Conservation (phyloP, 2,797 vertebrate species). For the Rhinatrema bivittatum region DNA sequence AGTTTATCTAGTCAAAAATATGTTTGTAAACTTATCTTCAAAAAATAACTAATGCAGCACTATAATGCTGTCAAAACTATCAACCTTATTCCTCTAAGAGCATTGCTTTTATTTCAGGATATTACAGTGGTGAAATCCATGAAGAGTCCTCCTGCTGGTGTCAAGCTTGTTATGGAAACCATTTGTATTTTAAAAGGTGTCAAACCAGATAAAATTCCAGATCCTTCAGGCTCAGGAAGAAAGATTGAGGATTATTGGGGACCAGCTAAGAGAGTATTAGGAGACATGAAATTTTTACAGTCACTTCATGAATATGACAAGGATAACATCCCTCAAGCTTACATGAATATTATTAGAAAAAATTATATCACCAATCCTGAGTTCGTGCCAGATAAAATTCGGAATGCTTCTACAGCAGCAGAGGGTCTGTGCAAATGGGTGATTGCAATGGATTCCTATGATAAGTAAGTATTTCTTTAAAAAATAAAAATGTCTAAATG, state of each 20-base stretch:
- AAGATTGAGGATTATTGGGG: slow-evolving; percentile 88
- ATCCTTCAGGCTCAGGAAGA: slow-evolving; percentile 74
- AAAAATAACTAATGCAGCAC: no score
- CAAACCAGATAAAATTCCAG: slow-evolving; percentile 78
- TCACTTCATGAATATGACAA: slow-evolving; percentile 86
- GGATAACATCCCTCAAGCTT: slow-evolving; percentile 72
- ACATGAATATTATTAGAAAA: slow-evolving; percentile 73
- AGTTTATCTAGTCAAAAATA: no score
- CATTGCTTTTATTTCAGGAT: slow-evolving; percentile 65
- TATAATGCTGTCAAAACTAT: no score
- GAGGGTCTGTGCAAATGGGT: slow-evolving; percentile 89
- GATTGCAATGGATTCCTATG: slow-evolving; percentile 81
- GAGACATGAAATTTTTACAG: slow-evolving; percentile 83
- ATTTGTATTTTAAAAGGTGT: slow-evolving; percentile 89
- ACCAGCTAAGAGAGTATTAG: slow-evolving; percentile 80
- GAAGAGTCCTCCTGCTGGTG: slow-evolving; percentile 81
- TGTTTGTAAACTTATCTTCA: no score
- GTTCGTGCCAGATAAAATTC: slow-evolving; percentile 84
- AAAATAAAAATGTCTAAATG: no score
- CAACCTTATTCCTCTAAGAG: no score
- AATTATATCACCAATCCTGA: slow-evolving; percentile 84
- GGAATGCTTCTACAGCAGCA: slow-evolving; percentile 80
- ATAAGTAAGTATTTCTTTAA: slow-evolving; percentile 56
- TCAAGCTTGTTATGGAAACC: slow-evolving; percentile 88
- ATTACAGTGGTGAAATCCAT: slow-evolving; percentile 87